Evolutionary conservation across 1,140 invertebrate genomes (phyloP), one percentile per base, ranked within the genome.

Genomic region (Philotrypesis tridentata): DNA sequence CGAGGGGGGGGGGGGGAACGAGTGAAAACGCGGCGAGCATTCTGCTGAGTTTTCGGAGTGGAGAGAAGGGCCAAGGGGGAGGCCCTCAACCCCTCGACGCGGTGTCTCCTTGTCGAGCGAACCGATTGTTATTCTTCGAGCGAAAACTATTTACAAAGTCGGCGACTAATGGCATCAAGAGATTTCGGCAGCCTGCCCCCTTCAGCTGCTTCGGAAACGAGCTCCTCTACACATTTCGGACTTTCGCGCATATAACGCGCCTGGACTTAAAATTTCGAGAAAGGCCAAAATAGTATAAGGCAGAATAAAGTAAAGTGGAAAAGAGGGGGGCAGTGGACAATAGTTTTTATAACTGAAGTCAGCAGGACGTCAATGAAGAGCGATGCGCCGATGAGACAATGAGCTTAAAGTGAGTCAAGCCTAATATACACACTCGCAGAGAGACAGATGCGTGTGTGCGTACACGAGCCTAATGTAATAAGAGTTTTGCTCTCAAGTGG

Each of bases 91-190:
- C 63, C 61, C 75, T 72, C 68, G 68, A 31, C 11, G 17, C 27
- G 85, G 72, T 83, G 80, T 43, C 75, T 55, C 84, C 74, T 33
- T 78, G 63, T 55, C 80, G 27, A 40, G 73, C 73, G 76, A 84
- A 55, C 78, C 85, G 85, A 87, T 88, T 90, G 88, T 90, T 90
- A 90, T 90, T 89, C 89, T 87, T 89, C 82, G 43, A 82, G 68
- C 89, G 86, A 90, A 90, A 90, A 90, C 89, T 90, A 90, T 90
- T 90, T 90, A 90, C 89, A 90, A 89, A 90, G 89, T 89, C 88
- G 88, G 77, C n/a, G 80, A 81, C 89, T 90, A 90, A 90, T 90
- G 87, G 89, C 86, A 90, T 90, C 86, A 88, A 89, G 86, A 89
- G 89, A 90, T 83, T 74, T 76, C 68, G 81, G 79, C 37, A 67